Percentiles rank a stretch among this genome's conserved stretches.
phyloP scores from a whole-genome alignment of 2,888 invertebrate genomes.

The Criorhina ranunculi region DNA sequence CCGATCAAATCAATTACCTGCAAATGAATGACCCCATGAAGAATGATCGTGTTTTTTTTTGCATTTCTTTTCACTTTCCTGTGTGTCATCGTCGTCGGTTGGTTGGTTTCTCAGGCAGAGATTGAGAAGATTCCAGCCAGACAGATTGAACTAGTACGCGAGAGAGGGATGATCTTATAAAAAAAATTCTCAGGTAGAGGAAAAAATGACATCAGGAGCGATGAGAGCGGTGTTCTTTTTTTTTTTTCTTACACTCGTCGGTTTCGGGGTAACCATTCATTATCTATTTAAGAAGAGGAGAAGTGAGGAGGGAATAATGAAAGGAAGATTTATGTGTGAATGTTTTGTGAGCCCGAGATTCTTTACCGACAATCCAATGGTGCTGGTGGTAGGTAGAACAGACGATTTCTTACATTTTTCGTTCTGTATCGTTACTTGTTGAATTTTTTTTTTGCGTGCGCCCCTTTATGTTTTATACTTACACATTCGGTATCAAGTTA shows the following conservation, averaged over 20 bases:
- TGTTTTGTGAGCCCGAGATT: conserved; percentile 71
- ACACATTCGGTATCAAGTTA: conserved; percentile 66
- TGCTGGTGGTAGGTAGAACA: conserved; percentile 60
- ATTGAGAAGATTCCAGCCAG: conserved; percentile 41
- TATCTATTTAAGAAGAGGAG: conserved; percentile 63
- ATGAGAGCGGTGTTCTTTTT: conserved; percentile 32
- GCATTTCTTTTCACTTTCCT: conserved; percentile 75
- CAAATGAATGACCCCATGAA: conserved; percentile 73
- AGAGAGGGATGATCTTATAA: conserved; percentile 67
- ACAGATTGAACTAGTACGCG: conserved; percentile 30
- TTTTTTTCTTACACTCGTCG: conserved; percentile 47
- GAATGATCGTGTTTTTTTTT: conserved; percentile 58
- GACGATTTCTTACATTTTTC: conserved; percentile 59
- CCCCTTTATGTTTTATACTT: conserved; percentile 66
- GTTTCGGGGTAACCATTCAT: conserved; percentile 72
- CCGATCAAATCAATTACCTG: conserved; percentile 74
- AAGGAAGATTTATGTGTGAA: conserved; percentile 76
- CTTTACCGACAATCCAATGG: conserved; percentile 69
- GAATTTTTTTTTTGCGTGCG: conserved; percentile 47
- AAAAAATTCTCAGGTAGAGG: conserved; percentile 70
- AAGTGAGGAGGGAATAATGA: conserved; percentile 60
- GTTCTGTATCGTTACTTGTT: conserved; percentile 35
- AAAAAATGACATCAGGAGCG: conserved; percentile 66
- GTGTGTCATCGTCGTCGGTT: conserved; percentile 41
- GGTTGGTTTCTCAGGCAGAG: conserved; percentile 56